Evolutionary conservation across 1,140 invertebrate genomes (phyloP).

Genomic region (Sinonovacula constricta): DNA sequence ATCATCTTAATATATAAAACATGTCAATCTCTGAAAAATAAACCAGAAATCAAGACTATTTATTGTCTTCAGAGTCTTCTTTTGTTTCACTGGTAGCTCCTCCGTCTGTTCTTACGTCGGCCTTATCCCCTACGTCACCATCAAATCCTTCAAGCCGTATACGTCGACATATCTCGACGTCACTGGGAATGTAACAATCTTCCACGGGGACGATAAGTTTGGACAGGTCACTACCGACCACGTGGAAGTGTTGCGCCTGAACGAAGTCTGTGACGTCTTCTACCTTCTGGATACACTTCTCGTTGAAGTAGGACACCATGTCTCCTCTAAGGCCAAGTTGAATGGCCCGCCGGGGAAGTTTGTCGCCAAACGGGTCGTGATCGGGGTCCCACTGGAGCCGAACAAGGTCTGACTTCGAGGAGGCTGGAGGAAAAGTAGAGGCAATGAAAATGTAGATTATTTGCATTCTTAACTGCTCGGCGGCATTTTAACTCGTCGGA

Average conservation of each 20-base stretch:
- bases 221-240: conserved; percentile 11
- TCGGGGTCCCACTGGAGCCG: conserved; percentile 73
- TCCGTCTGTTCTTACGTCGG: too few relatives aligned
- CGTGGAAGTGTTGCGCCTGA: conserved; percentile 32
- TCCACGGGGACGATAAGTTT: conserved; percentile 20
- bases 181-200: conserved; percentile 16
- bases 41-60: too few relatives aligned
- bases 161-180: conserved; percentile 11
- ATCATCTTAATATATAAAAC: too few relatives aligned
- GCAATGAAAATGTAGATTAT: too few relatives aligned
- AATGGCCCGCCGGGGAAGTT: conserved; percentile 63
- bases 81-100: too few relatives aligned
- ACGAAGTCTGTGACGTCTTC: conserved; percentile 62
- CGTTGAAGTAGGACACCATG: conserved; percentile 46
- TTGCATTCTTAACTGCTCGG: too few relatives aligned
- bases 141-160: conserved; percentile 17
- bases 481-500: too few relatives aligned
- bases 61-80: too few relatives aligned
- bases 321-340: conserved; percentile 65
- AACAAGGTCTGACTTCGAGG: conserved; percentile 38
- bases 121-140: too few relatives aligned
- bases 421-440: background rate
- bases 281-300: conserved; percentile 56
- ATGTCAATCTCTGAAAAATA: too few relatives aligned
- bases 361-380: conserved; percentile 58